A percentile compares a stretch with the other conserved stretches of the same genome.
phyloP scores from a whole-genome alignment of 2,113 vertebrate genomes.

The Apistogramma diplotaenia region DNA sequence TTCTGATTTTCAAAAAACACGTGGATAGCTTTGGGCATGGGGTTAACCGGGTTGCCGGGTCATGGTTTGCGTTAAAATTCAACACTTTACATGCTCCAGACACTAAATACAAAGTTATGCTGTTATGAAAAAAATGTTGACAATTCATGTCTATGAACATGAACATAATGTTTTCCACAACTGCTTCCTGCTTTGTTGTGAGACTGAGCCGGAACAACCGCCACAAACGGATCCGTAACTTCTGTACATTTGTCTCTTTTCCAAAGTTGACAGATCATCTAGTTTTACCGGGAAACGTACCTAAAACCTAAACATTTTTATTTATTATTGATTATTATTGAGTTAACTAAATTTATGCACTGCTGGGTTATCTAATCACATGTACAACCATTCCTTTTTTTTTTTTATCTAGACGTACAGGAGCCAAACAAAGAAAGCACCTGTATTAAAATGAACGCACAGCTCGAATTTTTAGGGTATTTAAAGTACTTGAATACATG shows the following conservation, averaged over 20 bases:
- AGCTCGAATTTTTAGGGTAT: not conserved
- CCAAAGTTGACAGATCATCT: not conserved
- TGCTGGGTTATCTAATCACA: not conserved
- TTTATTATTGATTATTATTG: not conserved
- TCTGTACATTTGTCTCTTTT: not conserved
- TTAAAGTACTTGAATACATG: not conserved
- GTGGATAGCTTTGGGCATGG: fast-evolving
- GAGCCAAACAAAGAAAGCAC: not conserved
- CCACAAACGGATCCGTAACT: fast-evolving
- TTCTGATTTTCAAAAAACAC: not conserved
- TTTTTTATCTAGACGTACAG: not conserved
- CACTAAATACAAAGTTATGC: not conserved
- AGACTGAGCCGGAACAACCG: not conserved
- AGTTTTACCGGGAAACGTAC: not conserved
- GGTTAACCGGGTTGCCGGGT: not conserved
- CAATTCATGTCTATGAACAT: not conserved
- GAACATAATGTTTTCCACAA: fast-evolving
- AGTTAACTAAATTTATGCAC: not conserved
- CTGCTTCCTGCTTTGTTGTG: not conserved
- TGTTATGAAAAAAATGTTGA: not conserved
- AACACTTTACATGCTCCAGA: not conserved
- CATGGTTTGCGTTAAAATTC: not conserved
- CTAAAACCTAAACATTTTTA: fast-evolving
- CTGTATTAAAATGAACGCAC: fast-evolving
- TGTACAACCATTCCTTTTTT: not conserved